Base-by-base conservation (phyloP, 2,888 invertebrate genomes). In the Leucozona laternaria region DNA sequence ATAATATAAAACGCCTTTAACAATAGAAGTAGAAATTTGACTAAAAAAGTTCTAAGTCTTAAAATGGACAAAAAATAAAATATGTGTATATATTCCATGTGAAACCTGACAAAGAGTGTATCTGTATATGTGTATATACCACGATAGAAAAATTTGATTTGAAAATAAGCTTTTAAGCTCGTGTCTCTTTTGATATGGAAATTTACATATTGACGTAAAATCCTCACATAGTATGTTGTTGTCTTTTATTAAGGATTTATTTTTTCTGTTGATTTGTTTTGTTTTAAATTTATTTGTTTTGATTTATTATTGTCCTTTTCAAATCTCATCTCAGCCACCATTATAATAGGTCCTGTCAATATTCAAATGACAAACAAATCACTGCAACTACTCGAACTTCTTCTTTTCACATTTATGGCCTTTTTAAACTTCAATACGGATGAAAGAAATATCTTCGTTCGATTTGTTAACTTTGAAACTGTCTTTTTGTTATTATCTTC, bases 321-420 rank as follows among this genome's bases (percentile, higher is more conserved):
- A 31, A 48, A 68, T n/a, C 22, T 17, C n/a, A 20, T 62, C 66
- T 48, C 28, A 11, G 5, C 71, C 57, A 34, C 17, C 11, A 17
- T 20, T n/a, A 10, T 22, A 37, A 2, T 1, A 0, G 11, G 17
- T 17, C 22, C 8, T n/a, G 28, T 28, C 28, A 40, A 79, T 48
- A 48, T 80, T 91, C 91, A 92, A 88, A 92, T 92, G 80, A 91
- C 92, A 89, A 92, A 92, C 70, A 92, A 88, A 89, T 92, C 92
- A 83, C 91, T 92, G 89, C 92, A 92, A 85, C 91, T 92, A 70
- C 91, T 91, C 4, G 93, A 92, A 81, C 90, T 92, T 68, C 92
- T 73, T 3, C 92, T 90, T 71, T 90, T 91, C 60, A 91, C 90
- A 78, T 91, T 91, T 50, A 91, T 89, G 75, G 90, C 89, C 34